Conservation (phyloP, 35 echinoderm and acorn worm genomes). For the Acanthaster planci region DNA sequence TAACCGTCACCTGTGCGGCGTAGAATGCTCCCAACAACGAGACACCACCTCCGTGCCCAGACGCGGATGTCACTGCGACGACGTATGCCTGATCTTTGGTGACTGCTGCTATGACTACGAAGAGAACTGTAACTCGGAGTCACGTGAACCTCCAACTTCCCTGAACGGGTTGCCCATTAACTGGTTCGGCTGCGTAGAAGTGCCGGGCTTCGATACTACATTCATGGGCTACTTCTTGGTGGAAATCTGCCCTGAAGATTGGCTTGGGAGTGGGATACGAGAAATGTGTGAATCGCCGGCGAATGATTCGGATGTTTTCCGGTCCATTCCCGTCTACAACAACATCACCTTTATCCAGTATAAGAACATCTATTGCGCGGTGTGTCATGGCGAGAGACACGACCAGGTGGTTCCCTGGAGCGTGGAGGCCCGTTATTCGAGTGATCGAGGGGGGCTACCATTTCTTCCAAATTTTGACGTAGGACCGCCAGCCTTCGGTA, state of each 20-base stretch:
- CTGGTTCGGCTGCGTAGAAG: not conserved
- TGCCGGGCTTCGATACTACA: not conserved
- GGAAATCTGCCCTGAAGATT: not conserved
- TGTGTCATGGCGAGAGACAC: not conserved
- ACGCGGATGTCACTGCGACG: not conserved
- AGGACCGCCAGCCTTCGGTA: not conserved
- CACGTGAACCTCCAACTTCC: not conserved
- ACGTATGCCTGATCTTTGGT: not conserved
- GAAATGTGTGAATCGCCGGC: not conserved
- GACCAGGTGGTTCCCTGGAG: not conserved
- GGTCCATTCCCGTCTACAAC: not conserved
- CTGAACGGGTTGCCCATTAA: not conserved
- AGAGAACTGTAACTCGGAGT: not conserved
- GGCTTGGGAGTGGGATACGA: not conserved
- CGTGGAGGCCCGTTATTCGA: not conserved
- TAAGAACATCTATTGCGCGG: not conserved
- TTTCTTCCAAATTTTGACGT: constrained; percentile 5
- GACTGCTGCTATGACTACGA: constrained; percentile 25
- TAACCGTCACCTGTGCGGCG: not conserved
- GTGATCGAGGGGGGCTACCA: not conserved
- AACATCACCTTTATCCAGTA: not conserved
- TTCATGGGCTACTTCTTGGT: not conserved
- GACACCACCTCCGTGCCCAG: not conserved
- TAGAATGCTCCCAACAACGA: not conserved
- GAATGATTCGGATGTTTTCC: not conserved